Percentiles rank a stretch among this genome's conserved stretches.
These are phyloP conservation scores for Atractosteus spatula DNA, from an alignment of 2,113 vertebrate species.

Conservation along the genomic window DNA sequence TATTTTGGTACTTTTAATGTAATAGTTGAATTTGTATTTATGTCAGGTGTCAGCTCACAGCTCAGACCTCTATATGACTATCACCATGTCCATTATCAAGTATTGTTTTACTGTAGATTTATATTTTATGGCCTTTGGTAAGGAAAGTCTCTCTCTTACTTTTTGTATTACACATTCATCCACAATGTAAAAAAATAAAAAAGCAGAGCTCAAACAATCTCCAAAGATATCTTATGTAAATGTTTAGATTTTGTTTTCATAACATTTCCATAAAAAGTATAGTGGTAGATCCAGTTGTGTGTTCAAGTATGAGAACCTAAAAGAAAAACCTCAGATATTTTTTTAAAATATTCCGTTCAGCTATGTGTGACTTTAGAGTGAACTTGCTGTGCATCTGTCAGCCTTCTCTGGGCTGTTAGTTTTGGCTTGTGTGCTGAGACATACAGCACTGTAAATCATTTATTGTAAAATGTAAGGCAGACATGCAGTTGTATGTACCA, in stretches of 20 bases:
- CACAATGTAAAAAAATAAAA: slow-evolving; percentile 42
- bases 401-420: slow-evolving; percentile 82
- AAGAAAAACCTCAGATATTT: slow-evolving; percentile 25
- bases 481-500: slow-evolving; percentile 42
- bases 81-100: slow-evolving; percentile 45
- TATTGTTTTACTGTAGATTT: slow-evolving; percentile 64
- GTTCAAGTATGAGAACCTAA: slow-evolving; percentile 20
- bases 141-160: slow-evolving; percentile 48
- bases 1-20: no score
- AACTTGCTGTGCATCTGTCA: slow-evolving; percentile 82
- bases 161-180: slow-evolving; percentile 27
- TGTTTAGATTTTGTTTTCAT: slow-evolving; percentile 74
- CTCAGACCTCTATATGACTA: slow-evolving; percentile 8
- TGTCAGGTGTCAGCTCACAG: slow-evolving; percentile 55
- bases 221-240: slow-evolving; percentile 69
- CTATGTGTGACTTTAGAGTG: slow-evolving; percentile 77
- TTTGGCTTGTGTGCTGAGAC: slow-evolving; percentile 80
- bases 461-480: slow-evolving; percentile 69
- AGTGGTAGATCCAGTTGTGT: slow-evolving; percentile 31
- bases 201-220: slow-evolving; percentile 46
- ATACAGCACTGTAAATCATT: slow-evolving; percentile 84
- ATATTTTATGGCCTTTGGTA: slow-evolving; percentile 63
- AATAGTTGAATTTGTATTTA: slow-evolving; percentile 56
- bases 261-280: slow-evolving; percentile 77
- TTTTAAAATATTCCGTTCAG: slow-evolving; percentile 44